phyloP scores from a whole-genome alignment of 2,113 vertebrate genomes.

The Vanacampus margaritifer region DNA sequence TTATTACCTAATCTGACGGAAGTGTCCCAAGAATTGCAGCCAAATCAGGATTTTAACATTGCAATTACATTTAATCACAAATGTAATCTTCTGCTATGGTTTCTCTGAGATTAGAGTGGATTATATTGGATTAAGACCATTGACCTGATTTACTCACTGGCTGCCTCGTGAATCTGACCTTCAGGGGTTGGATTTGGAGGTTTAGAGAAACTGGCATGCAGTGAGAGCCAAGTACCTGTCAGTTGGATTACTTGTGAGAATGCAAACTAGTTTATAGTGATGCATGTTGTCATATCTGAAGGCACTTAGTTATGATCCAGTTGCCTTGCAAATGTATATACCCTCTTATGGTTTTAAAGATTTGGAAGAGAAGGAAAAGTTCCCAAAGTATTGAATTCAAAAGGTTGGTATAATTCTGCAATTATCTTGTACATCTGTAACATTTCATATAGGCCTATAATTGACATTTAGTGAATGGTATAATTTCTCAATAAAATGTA shows the following conservation, averaged over 20 bases:
- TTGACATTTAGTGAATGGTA: neutral
- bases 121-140: slow-evolving; percentile 65
- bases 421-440: neutral
- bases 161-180: slow-evolving; percentile 49
- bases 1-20: slow-evolving; percentile 5
- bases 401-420: neutral
- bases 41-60: slow-evolving; percentile 55
- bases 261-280: neutral
- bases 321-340: neutral
- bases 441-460: neutral
- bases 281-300: neutral
- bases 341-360: slow-evolving; percentile 22
- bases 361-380: slow-evolving; percentile 38
- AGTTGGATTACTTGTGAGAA: neutral
- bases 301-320: slow-evolving; percentile 3
- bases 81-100: slow-evolving; percentile 51
- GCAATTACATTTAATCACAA: slow-evolving; percentile 61
- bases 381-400: slow-evolving; percentile 21
- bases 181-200: slow-evolving; percentile 34
- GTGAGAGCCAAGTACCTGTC: slow-evolving; percentile 10
- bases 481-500: neutral
- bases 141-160: slow-evolving; percentile 68
- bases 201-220: slow-evolving; percentile 19
- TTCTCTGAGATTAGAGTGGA: slow-evolving; percentile 62
- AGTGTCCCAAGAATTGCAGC: slow-evolving; percentile 22